Evolutionary conservation across 2,113 vertebrate species (phyloP), one percentile per base, ranked within the genome.

Genomic region (Helogale parvula): DNA sequence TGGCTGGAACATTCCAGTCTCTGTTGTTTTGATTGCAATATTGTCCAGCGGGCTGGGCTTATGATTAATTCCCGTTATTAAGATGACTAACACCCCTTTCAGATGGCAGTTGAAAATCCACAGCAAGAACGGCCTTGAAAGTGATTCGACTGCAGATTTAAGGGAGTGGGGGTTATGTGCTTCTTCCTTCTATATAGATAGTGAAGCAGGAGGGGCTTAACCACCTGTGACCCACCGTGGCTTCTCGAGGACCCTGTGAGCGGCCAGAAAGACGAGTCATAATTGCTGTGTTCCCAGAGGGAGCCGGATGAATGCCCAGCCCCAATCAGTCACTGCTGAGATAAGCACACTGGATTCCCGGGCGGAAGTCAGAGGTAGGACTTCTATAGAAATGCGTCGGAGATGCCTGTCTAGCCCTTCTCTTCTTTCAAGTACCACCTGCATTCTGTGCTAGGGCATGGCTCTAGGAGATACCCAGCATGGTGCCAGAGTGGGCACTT

Each of bases 21-120:
- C 79, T 7, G n/a, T 45, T 86, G 92, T 91, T 96, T 57, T 96
- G 96, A 96, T 90, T 95, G 89, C 82, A 5, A 21, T 83, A 97
- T 92, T 96, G 98, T 98, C 90, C 97, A 45, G 68, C 68, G 13
- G 92, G 60, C 82, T 33, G 27, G 76, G 74, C 83, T 52, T 33
- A 15, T 90, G 95, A 94, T 94, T 84, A 83, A 92, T 90, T 41
- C 71, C 47, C 21, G 1, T 83, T 84, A 89, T 76, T 83, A 82
- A 96, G 88, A 96, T 89, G 97, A 94, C 82, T 35, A 47, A 77
- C 14, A 1, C n/a, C 68, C 72, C 86, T 96, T 71, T 96, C 93
- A 63, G 81, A 82, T 50, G 41, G 92, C 45, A 1, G n/a, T 23
- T 79, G 95, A 68, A 96, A 84, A 83, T 33, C 92, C 50, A 57